These are phyloP conservation scores for Nestor notabilis DNA, from an alignment of 2,113 vertebrate species.

Conservation along the genomic window DNA sequence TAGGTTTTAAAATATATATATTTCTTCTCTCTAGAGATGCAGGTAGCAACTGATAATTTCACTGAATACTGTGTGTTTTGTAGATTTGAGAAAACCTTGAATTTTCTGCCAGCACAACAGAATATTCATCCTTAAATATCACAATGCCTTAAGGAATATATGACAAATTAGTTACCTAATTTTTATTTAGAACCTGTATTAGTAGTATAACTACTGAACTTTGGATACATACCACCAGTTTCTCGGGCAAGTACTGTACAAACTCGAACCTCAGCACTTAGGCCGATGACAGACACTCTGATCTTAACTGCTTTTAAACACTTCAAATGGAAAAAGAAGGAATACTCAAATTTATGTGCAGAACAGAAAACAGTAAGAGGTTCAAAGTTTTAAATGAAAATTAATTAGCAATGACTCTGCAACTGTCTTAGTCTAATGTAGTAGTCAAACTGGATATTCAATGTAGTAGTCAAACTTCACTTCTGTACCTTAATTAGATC, in stretches of 20 bases:
- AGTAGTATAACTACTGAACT: not conserved
- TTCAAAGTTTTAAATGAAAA: not conserved
- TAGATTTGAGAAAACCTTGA: not conserved
- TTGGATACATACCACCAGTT: constrained; percentile 85
- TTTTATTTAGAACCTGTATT: not conserved
- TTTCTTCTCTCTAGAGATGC: not conserved
- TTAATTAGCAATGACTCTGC: not conserved
- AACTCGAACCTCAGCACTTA: constrained; percentile 95
- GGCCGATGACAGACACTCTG: constrained; percentile 92
- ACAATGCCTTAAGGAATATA: not conserved
- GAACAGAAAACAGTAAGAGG: not conserved
- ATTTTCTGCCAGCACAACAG: not conserved
- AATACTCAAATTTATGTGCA: constrained; percentile 7
- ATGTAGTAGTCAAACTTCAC: not conserved
- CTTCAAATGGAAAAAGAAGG: constrained; percentile 72
- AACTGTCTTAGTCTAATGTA: not conserved
- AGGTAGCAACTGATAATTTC: not conserved
- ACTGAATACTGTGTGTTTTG: not conserved
- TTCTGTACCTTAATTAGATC: constrained; percentile 90
- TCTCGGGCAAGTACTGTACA: constrained; percentile 92
- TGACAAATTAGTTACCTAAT: not conserved
- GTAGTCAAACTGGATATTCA: not conserved
- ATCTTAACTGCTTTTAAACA: constrained; percentile 90
- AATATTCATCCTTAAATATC: not conserved
- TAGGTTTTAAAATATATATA: not conserved